A percentile compares a stretch with the other conserved stretches of the same genome.
These are phyloP conservation scores for Cirrhinus mrigala DNA, from an alignment of 2,797 vertebrate genomes.

Conservation along the genomic window DNA sequence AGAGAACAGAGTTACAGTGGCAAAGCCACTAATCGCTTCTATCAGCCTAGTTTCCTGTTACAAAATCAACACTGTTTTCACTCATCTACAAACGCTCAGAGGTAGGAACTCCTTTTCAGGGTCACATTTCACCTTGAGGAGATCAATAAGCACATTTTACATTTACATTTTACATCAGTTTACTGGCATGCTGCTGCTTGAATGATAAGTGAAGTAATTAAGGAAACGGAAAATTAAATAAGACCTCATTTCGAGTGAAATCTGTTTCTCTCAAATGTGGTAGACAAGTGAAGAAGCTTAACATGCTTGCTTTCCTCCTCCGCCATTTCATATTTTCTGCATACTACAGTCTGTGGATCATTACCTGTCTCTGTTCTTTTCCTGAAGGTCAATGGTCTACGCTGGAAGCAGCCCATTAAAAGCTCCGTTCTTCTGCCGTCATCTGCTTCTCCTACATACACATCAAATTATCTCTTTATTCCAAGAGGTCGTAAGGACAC, in stretches of 20 bases:
- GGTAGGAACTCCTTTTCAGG: neutral
- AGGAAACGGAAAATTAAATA: slow-evolving; percentile 6
- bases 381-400: slow-evolving; percentile 9
- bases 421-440: neutral
- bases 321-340: slow-evolving; percentile 6
- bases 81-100: neutral
- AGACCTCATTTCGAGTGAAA: slow-evolving; percentile 6
- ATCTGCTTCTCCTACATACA: neutral
- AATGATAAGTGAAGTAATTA: slow-evolving; percentile 21
- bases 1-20: slow-evolving; percentile 16
- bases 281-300: neutral
- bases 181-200: neutral
- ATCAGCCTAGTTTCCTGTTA: neutral
- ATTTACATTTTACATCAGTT: neutral
- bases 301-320: neutral
- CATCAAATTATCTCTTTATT: neutral
- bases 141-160: slow-evolving; percentile 22
- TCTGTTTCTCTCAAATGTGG: neutral
- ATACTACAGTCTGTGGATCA: slow-evolving; percentile 3
- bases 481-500: neutral
- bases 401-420: slow-evolving; percentile 15
- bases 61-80: slow-evolving; percentile 15
- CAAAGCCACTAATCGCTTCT: neutral
- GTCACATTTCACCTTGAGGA: slow-evolving; percentile 19
- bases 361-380: neutral